Evolutionary conservation across 1,140 invertebrate species (phyloP), one percentile per base, ranked within the genome.

Genomic region (Bathynomus jamesi): DNA sequence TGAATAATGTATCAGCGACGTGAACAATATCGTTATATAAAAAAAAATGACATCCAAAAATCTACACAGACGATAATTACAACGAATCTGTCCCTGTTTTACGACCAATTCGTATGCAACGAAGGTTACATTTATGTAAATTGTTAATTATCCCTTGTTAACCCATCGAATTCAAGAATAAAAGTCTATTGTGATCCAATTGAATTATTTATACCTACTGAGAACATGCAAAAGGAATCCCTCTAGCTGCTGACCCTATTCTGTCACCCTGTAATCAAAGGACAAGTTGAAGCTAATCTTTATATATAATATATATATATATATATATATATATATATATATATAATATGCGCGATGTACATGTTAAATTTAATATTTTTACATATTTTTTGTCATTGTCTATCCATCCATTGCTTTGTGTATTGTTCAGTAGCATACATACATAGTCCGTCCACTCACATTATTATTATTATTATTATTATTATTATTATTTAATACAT

Each of bases 251-350:
- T 11, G 21, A 11, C 40, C 40, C 40, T 53, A 17, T 21, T 17
- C 21, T 53, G 11, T 11, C 40, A 53, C 13, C 40, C 40, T 53
- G 21, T 53, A 53, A 53, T 53, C 40, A 53, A 53, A 53, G 40
- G 11, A 53, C 40, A 53, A 53, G 21, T 53, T 53, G 21, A n/a
- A n/a, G n/a, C n/a, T n/a, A n/a, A 53, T 53, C 21, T 21, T 53
- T 53, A 53, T 53, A 53, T 53, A 53, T 53, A 53, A 53, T 53
- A 53, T 53, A 53, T 53, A 53, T 53, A 53, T 53, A 53, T 53
- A 53, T 53, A 53, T 53, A 53, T 53, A 53, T 53, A 53, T 53
- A 53, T 53, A 53, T 53, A 53, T 53, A 53, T 53, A 53, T 53
- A 53, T 53, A 53, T 53, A 53, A n/a, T n/a, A n/a, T n/a, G n/a